A percentile compares a stretch with the other conserved stretches of the same genome.
Evolutionary conservation across 30 jellyfish, hydroid and myxozoan genomes (phyloP).

Genomic region (Pelagia noctiluca): DNA sequence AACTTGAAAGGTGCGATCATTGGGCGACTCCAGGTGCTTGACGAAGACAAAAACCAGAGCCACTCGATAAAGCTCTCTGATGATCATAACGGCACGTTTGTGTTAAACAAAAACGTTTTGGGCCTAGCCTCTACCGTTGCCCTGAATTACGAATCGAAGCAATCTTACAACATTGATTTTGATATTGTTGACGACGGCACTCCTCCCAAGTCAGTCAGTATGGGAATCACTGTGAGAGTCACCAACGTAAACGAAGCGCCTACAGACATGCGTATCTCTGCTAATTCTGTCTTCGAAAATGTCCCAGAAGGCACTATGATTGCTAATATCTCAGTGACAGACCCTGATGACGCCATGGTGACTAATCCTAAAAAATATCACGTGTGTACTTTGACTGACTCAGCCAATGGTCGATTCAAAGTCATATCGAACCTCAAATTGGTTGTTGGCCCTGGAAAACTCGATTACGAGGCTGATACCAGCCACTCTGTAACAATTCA

Average conservation of each 20-base stretch:
- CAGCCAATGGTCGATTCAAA: slow-evolving; percentile 62
- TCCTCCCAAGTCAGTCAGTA: slow-evolving; percentile 38
- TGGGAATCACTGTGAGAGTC: slow-evolving; percentile 36
- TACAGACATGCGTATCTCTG: slow-evolving; percentile 53
- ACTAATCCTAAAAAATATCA: not conserved
- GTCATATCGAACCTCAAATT: slow-evolving; percentile 5
- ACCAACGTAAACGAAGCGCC: slow-evolving; percentile 89
- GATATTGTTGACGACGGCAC: slow-evolving; percentile 67
- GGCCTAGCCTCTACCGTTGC: slow-evolving; percentile 46
- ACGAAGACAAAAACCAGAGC: slow-evolving; percentile 78
- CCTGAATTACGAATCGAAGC: slow-evolving; percentile 67
- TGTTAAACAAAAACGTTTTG: slow-evolving; percentile 14
- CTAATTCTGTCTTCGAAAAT: slow-evolving; percentile 67
- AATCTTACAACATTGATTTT: slow-evolving; percentile 25
- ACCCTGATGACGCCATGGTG: slow-evolving; percentile 71
- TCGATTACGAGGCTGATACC: slow-evolving; percentile 61
- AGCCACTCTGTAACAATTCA: slow-evolving; percentile 26
- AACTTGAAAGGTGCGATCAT: slow-evolving; percentile 55
- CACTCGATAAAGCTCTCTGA: slow-evolving; percentile 45
- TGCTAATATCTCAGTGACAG: slow-evolving; percentile 71
- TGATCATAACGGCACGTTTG: slow-evolving; percentile 46
- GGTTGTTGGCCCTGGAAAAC: slow-evolving; percentile 62
- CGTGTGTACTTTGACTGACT: slow-evolving; percentile 31
- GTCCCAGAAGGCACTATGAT: slow-evolving; percentile 54
- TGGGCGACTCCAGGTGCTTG: slow-evolving; percentile 67